Conservation (phyloP, 2,797 vertebrate species). For the Phaenicophaeus curvirostris region DNA sequence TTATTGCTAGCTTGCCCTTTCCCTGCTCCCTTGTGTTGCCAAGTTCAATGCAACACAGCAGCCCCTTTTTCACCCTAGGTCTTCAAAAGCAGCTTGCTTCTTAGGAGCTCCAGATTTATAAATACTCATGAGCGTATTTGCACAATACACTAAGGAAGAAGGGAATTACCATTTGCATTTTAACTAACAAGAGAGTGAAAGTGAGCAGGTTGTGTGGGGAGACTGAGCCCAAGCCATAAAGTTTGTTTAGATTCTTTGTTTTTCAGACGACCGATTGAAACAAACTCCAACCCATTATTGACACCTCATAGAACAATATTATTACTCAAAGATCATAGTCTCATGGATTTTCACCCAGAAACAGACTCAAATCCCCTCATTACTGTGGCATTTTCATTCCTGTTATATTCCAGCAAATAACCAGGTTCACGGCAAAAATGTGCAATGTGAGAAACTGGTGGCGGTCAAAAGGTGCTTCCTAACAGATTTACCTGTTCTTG, state of each 20-base stretch:
- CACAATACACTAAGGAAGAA: neutral
- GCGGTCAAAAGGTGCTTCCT: neutral
- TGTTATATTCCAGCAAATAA: neutral
- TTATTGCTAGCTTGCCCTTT: neutral
- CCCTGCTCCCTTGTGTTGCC: neutral
- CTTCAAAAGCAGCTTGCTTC: neutral
- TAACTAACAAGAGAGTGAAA: neutral
- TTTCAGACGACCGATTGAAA: neutral
- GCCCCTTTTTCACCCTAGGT: neutral
- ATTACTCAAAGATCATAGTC: neutral
- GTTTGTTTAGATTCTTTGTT: neutral
- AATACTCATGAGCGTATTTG: neutral
- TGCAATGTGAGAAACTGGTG: neutral
- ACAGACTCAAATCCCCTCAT: neutral
- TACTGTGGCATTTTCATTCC: neutral
- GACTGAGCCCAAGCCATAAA: neutral
- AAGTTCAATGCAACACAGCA: neutral
- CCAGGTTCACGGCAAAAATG: neutral
- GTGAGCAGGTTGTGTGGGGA: neutral
- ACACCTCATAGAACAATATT: neutral
- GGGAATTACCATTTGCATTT: neutral
- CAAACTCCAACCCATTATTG: neutral
- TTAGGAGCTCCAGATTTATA: neutral
- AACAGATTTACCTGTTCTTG: slow-evolving; percentile 90
- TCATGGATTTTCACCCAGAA: neutral